Evolutionary conservation across 2,797 vertebrate genomes (phyloP).

Genomic region (Pangasius macronema): DNA sequence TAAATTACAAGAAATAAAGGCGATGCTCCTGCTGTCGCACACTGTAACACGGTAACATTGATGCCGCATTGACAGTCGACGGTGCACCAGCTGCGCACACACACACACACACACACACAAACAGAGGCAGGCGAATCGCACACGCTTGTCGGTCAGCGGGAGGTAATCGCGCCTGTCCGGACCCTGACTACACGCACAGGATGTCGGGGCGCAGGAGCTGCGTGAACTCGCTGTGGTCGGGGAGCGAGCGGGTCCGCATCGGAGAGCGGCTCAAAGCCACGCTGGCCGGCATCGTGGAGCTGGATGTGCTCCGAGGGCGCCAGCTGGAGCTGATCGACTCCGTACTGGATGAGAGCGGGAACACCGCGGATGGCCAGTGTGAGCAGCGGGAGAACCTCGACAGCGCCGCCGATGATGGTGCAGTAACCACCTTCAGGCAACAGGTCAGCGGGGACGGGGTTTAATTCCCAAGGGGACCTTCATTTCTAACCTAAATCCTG

Average conservation of each 20-base stretch:
- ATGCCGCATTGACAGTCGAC: conserved; percentile 52
- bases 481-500: conserved; percentile 17
- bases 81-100: conserved; percentile 49
- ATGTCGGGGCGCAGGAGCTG: conserved; percentile 77
- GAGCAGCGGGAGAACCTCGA: conserved; percentile 55
- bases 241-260: conserved; percentile 78
- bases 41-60: conserved; percentile 35
- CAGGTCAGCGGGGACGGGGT: conserved; percentile 75
- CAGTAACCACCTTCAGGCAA: conserved; percentile 76
- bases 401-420: conserved; percentile 61
- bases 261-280: conserved; percentile 81
- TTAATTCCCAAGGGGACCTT: not conserved
- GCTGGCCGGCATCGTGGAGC: conserved; percentile 80
- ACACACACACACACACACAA: not conserved
- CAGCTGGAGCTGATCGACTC: conserved; percentile 76
- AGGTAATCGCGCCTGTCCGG: conserved; percentile 5
- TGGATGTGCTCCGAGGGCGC: conserved; percentile 77
- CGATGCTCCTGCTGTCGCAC: conserved; percentile 53
- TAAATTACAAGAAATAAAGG: conserved; percentile 30
- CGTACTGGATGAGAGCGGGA: conserved; percentile 64
- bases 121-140: not conserved
- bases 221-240: conserved; percentile 80
- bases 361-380: conserved; percentile 38
- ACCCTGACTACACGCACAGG: conserved; percentile 48
- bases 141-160: conserved; percentile 16